Base-by-base conservation (phyloP, 1,140 invertebrate genomes). In the Danaus melanippus region DNA sequence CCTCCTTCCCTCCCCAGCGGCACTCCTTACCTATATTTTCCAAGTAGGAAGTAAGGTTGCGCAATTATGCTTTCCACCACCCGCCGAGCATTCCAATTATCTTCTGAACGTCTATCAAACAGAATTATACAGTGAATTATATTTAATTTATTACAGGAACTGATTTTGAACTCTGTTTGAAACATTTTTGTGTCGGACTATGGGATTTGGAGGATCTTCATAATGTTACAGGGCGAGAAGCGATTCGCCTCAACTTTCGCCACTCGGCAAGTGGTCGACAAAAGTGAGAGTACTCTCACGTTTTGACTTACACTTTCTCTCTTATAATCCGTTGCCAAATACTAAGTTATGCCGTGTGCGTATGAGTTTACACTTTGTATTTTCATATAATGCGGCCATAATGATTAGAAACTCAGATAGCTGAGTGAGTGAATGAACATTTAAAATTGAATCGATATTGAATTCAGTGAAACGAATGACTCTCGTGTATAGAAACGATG, bases 1-100 rank as follows among this genome's bases (percentile, higher is more conserved):
- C 48, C 49, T 15, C 40, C 66, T 49, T 53, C 53, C 57, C 9
- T 45, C 47, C 42, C 57, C 44, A 53, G 48, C 46, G 53, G 64
- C 75, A 74, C 79, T 81, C 79, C 75, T 83, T 74, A 80, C 79
- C 81, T 82, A 85, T 80, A 83, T 84, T 82, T 79, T 65, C 69
- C 67, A 64, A 81, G 65, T 71, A 83, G 82, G 82, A 85, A 83
- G 73, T 68, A 58, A 67, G 54, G 62, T 79, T 81, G 63, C 74
- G 71, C 69, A 79, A 83, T 59, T 51, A 21, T 64, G 69, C 75
- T 84, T 80, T 81, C 75, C 76, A 81, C 56, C 53, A 66, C 56
- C 53, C 56, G 56, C 66, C 58, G 57, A 62, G 63, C 67, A 72
- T 74, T 71, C 64, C 69, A 53, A 53, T 56, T 51, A 21, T n/a